Evolutionary conservation across 2,797 vertebrate genomes (phyloP).

Genomic region (Urosaurus nigricauda): DNA sequence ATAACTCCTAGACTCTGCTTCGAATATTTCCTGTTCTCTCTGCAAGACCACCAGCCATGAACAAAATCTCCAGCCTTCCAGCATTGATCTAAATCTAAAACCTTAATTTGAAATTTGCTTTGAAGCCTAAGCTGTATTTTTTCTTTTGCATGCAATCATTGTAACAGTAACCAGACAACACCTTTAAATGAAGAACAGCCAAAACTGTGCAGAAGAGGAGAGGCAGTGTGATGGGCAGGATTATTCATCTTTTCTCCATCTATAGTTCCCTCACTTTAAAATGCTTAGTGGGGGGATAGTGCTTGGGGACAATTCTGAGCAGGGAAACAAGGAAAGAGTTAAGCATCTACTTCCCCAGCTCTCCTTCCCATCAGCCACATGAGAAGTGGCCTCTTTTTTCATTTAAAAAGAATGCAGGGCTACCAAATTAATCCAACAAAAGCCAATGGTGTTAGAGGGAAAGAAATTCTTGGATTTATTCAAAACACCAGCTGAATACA

Average conservation of each 20-base stretch:
- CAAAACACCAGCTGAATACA: background rate
- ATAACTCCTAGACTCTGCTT: background rate
- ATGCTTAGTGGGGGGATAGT: background rate
- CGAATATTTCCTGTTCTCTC: background rate
- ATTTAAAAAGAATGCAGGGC: background rate
- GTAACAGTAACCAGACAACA: background rate
- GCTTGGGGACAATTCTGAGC: background rate
- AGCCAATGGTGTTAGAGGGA: rapidly evolving
- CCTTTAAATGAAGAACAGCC: constrained; percentile 16
- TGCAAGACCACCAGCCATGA: background rate
- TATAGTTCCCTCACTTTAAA: constrained; percentile 1
- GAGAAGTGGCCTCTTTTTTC: background rate
- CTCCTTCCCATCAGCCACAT: background rate
- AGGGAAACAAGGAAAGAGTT: background rate
- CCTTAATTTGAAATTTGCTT: background rate
- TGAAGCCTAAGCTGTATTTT: background rate
- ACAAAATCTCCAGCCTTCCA: background rate
- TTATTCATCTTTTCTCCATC: constrained; percentile 11
- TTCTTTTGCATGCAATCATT: background rate
- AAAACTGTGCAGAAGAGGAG: background rate
- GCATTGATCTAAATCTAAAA: background rate
- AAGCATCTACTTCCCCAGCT: background rate
- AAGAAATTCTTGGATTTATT: background rate
- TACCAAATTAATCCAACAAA: background rate
- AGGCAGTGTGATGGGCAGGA: too few species aligned